Evolutionary conservation across 2,113 vertebrate genomes (phyloP).

Genomic region (Phaethornis superciliosus): DNA sequence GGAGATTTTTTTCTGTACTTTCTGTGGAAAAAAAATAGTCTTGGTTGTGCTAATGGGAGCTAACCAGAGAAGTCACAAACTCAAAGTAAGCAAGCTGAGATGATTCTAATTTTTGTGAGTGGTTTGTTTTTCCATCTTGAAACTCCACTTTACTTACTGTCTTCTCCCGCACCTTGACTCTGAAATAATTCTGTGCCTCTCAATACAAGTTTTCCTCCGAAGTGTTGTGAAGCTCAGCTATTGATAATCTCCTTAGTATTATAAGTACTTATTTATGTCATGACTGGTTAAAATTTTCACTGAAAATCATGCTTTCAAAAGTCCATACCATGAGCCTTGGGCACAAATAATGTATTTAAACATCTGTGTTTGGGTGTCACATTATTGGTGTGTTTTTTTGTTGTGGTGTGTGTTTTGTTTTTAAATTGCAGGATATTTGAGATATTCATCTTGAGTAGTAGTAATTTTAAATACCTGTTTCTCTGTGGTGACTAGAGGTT

Average conservation of each 20-base stretch:
- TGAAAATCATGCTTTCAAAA: not conserved
- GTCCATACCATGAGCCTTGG: not conserved
- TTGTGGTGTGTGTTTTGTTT: not conserved
- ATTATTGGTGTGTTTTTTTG: not conserved
- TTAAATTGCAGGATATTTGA: not conserved
- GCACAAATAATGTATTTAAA: not conserved
- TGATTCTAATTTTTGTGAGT: not conserved
- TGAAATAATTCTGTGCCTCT: not conserved
- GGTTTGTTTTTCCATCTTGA: not conserved
- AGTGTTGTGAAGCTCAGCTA: not conserved
- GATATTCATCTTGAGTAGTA: not conserved
- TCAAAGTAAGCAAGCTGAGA: not conserved
- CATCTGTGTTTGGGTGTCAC: accelerated
- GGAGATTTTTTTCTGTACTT: not conserved
- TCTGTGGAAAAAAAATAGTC: not conserved
- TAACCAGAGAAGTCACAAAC: not conserved
- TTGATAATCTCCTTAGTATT: not conserved
- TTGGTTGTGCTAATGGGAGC: not conserved
- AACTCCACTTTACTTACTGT: not conserved
- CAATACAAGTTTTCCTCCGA: not conserved
- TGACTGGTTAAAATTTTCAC: not conserved
- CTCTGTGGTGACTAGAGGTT: not conserved
- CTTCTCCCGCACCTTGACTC: not conserved
- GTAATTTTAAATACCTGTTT: not conserved
- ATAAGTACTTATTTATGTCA: not conserved